Base-by-base conservation (phyloP, 2,113 vertebrate species). In the Pimephales promelas region DNA sequence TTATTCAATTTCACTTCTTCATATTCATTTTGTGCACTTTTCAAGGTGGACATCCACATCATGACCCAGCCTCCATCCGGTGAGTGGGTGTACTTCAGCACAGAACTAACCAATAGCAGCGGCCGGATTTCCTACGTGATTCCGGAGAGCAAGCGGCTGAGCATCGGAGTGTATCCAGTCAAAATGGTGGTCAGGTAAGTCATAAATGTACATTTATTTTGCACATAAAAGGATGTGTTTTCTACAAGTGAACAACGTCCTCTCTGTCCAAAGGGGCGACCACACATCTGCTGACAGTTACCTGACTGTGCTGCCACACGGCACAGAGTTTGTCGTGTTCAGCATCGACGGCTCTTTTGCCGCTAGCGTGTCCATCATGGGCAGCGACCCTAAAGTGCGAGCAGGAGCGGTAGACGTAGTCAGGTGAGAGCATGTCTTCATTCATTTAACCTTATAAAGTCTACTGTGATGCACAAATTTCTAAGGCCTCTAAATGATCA, bases 331-430 rank as follows among this genome's bases (percentile, higher is more conserved):
- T 0, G 98, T 99, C 18, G 98, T 99, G 79, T 99, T 99, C 94
- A 99, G 98, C 84, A 99, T 99, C 0, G 98, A 99, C 0, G 98
- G 98, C 26, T 99, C 98, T 18, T 99, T 99, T 10, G 97, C 98
- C 0, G 98, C 98, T 90, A 99, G 98, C 0, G 97, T 99, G n/a
- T 99, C 98, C 72, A 98, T 99, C 90, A 99, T 99, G 98, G 98
- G 98, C 87, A 99, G 98, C 0, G 98, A 99, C 91, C 98, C 98
- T 80, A 99, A 99, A 91, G 98, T 99, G 86, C 93, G 98, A 3
- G 97, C 98, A 0, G 98, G 98, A 61, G 98, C 98, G 0, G 98
- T 99, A 40, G 98, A 99, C 0, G 98, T 99, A 75, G 98, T 99
- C 86, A 96, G 98, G 98, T 99, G 88, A 88, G 94, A 61, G 24